phyloP scores from a whole-genome alignment of 1,140 invertebrate genomes.

The Danaus plexippus region DNA sequence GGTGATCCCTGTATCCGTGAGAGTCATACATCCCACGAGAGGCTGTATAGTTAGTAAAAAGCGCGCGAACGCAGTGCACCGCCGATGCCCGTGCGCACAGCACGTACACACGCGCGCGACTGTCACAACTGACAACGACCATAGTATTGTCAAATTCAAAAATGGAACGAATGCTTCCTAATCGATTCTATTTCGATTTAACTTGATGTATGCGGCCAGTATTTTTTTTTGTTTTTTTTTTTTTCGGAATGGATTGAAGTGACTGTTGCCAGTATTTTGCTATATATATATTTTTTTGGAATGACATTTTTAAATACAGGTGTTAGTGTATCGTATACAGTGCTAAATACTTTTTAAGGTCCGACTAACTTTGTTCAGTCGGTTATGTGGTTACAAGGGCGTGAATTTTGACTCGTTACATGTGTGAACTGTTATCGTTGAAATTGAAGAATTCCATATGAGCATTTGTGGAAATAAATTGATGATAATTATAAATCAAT shows the following conservation, averaged over 20 bases:
- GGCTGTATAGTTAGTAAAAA: conserved; percentile 60
- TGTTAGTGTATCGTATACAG: conserved; percentile 53
- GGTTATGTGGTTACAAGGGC: conserved; percentile 62
- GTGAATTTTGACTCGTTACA: conserved; percentile 58
- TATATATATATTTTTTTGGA: conserved; percentile 27
- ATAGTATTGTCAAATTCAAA: conserved; percentile 34
- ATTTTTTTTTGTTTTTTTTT: conserved; percentile 12
- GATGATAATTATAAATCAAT: conserved; percentile 15
- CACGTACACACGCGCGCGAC: conserved; percentile 59
- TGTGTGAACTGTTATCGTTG: conserved; percentile 61
- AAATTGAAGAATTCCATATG: conserved; percentile 38
- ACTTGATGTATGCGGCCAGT: conserved; percentile 31
- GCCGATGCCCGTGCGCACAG: conserved; percentile 58
- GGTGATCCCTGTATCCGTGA: conserved; percentile 4
- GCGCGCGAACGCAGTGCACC: conserved; percentile 67
- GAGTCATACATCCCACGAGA: conserved; percentile 48
- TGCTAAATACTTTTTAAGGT: conserved; percentile 62
- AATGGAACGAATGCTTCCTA: conserved; percentile 42
- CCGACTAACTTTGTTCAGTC: conserved; percentile 51
- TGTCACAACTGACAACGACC: conserved; percentile 37
- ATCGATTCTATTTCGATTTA: conserved; percentile 39
- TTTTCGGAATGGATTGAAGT: conserved; percentile 29
- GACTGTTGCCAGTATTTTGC: conserved; percentile 13
- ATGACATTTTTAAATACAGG: conserved; percentile 27
- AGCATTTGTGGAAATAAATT: conserved; percentile 20